Evolutionary conservation across 2,888 invertebrate species (phyloP), one percentile per base, ranked within the genome.

Genomic region (Lasioglossum figueresi): DNA sequence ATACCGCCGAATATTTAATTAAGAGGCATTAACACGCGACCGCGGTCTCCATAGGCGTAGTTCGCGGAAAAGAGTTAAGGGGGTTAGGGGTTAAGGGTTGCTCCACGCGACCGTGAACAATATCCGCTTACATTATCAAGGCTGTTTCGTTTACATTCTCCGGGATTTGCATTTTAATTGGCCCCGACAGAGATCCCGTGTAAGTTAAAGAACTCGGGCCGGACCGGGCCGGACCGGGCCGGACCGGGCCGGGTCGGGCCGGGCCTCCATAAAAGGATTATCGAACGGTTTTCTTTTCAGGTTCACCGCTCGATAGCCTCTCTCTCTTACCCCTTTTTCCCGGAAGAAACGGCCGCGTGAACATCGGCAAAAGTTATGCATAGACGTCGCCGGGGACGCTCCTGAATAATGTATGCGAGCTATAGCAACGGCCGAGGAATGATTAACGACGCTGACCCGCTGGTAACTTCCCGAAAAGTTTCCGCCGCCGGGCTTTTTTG

Each of bases 301-400:
- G 19, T 68, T 68, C 34, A 19, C 66, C 19, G 19, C 34, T 34
- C 16, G 34, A 6, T 23, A 8, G 37, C 37, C 52, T 40, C 48
- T 34, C 48, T 40, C 27, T 59, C 70, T 75, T 23, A 40, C 12
- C 37, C 48, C 27, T 8, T 66, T 63, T 66, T 66, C 10, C 31
- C 63, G 63, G 16, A 66, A 79, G 88, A 86, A 88, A 88, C 78
- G 83, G 82, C 74, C 86, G 84, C 89, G 87, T 82, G 87, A 90
- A 91, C 91, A 88, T 89, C 89, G 88, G 87, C 89, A 91, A 89
- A 89, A 90, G 87, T 90, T 91, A 91, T 90, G 90, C 90, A 90
- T 87, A 88, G 87, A 76, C 81, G 82, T 80, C 88, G 88, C 86
- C 90, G 87, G 34, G 85, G 87, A 89, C 86, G 90, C 88, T 87